These are phyloP conservation scores for Peromyscus attwateri DNA, from an alignment of 2,797 vertebrate species.

Conservation along the genomic window DNA sequence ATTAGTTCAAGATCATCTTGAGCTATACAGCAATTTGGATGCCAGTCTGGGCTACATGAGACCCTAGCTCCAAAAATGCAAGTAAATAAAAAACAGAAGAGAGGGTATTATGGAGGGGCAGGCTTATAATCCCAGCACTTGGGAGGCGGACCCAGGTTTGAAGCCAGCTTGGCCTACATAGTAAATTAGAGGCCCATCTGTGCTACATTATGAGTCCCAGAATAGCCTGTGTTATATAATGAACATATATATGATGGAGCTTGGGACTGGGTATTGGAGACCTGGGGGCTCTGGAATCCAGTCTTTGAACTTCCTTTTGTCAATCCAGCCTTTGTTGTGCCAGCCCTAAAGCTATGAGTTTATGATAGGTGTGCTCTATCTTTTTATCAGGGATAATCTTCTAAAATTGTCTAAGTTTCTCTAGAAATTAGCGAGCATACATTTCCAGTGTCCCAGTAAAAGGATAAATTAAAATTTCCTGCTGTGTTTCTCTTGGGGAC, in stretches of 20 bases:
- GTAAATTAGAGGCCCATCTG: neutral
- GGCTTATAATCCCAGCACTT: neutral
- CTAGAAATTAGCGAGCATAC: constrained; percentile 27
- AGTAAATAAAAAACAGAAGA: neutral
- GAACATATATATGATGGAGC: neutral
- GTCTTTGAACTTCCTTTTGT: neutral
- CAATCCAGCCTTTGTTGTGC: neutral
- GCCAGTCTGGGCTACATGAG: neutral
- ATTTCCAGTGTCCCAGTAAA: constrained; percentile 40
- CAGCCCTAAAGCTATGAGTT: neutral
- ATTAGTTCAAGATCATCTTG: neutral
- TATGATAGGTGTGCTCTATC: neutral
- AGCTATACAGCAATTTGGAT: neutral
- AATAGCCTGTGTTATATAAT: neutral
- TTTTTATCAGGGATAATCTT: constrained; percentile 7
- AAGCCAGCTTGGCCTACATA: neutral
- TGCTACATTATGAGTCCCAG: neutral
- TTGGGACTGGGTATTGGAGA: neutral
- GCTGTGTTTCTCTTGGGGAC: constrained; percentile 35
- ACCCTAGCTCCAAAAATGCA: neutral
- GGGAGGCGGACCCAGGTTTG: neutral
- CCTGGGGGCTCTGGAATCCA: neutral
- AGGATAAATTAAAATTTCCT: constrained; percentile 36
- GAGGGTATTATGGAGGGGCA: neutral
- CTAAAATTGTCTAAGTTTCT: constrained; percentile 25